A percentile compares a stretch with the other conserved stretches of the same genome.
These are phyloP conservation scores for Rhynchonycteris naso DNA, from an alignment of 2,797 vertebrate species.

Conservation along the genomic window DNA sequence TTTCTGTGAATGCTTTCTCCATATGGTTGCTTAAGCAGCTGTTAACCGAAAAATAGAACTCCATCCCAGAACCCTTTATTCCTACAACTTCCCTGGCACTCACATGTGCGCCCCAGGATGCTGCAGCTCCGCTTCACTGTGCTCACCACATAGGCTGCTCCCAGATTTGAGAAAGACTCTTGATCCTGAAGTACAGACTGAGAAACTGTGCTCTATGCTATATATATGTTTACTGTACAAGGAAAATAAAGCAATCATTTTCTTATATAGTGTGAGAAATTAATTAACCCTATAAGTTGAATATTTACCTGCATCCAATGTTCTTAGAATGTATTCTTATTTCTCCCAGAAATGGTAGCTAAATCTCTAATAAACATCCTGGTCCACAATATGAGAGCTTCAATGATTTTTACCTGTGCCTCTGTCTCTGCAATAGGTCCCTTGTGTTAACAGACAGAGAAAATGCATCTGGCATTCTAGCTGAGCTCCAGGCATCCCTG, in stretches of 20 bases:
- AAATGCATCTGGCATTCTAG: neutral
- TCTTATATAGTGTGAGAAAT: neutral
- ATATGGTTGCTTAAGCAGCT: slow-evolving; percentile 59
- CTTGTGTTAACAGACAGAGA: neutral
- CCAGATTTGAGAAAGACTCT: neutral
- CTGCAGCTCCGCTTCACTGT: neutral
- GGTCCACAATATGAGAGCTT: neutral
- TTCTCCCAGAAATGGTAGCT: slow-evolving; percentile 7
- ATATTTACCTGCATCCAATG: neutral
- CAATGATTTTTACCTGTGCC: neutral
- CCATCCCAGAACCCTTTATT: neutral
- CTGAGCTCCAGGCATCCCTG: neutral
- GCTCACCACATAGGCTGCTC: neutral
- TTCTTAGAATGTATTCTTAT: slow-evolving; percentile 8
- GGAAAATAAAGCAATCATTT: neutral
- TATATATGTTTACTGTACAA: neutral
- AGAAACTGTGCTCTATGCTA: neutral
- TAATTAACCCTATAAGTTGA: neutral
- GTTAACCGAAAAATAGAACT: slow-evolving; percentile 50
- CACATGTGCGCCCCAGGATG: neutral
- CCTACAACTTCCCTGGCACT: neutral
- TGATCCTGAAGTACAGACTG: neutral
- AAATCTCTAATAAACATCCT: neutral
- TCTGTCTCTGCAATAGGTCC: neutral
- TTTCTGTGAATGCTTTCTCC: slow-evolving; percentile 65